A percentile compares a stretch with the other conserved stretches of the same genome.
Evolutionary conservation across 2,888 invertebrate species (phyloP).

Genomic region (Meiosimyza decipiens): DNA sequence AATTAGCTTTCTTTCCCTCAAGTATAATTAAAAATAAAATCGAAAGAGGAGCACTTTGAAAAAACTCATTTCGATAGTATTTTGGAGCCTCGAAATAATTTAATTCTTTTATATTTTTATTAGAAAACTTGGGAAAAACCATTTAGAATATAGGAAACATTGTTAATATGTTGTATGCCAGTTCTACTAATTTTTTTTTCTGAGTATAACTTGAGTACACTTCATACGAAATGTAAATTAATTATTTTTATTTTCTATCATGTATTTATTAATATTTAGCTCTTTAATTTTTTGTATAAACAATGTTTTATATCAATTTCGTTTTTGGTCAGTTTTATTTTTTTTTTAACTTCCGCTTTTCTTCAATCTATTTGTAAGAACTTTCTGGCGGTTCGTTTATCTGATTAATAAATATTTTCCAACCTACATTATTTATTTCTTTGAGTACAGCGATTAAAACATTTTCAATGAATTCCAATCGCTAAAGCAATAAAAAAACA

Average conservation of each 20-base stretch:
- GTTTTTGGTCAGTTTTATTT: slow-evolving; percentile 1
- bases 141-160: no score
- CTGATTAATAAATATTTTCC: slow-evolving; percentile 13
- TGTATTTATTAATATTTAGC: not conserved
- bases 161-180: no score
- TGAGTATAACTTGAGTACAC: no score
- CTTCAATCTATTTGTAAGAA: slow-evolving; percentile 2
- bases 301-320: not conserved
- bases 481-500: not conserved
- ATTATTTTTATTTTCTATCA: not conserved
- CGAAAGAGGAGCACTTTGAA: no score
- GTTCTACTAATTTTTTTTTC: no score
- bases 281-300: not conserved
- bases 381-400: not conserved
- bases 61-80: no score
- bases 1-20: no score
- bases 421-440: not conserved
- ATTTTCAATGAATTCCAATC: slow-evolving; percentile 13
- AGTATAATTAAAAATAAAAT: no score
- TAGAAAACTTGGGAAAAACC: no score
- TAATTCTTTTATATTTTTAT: no score
- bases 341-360: slow-evolving; percentile 11
- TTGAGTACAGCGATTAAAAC: not conserved
- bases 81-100: no score
- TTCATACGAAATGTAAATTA: no score